A percentile compares a stretch with the other conserved stretches of the same genome.
Conservation (phyloP, 2,888 invertebrate genomes). For the Rotaria magnacalcarata region DNA sequence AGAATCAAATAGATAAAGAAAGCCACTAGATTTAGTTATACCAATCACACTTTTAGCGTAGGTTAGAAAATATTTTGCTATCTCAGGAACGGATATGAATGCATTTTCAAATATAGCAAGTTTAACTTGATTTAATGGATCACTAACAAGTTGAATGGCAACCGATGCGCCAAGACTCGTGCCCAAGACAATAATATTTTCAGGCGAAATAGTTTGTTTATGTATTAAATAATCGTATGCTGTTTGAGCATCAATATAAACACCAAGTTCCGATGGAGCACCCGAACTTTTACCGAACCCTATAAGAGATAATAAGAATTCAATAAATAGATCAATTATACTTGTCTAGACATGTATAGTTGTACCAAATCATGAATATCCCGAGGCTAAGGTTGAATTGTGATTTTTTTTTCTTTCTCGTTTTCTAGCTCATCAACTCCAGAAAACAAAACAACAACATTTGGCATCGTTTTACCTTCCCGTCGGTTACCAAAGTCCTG, state of each 20-base stretch:
- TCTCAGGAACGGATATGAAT: slow-evolving; percentile 86
- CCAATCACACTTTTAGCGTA: slow-evolving; percentile 18
- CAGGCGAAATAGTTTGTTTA: slow-evolving; percentile 75
- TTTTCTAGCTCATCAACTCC: too few relatives aligned
- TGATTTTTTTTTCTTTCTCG: too few relatives aligned
- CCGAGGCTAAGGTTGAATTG: too few relatives aligned
- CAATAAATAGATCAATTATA: too few relatives aligned
- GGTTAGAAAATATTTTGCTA: slow-evolving; percentile 74
- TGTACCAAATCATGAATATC: too few relatives aligned
- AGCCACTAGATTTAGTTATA: slow-evolving; percentile 20
- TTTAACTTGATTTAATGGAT: slow-evolving; percentile 24
- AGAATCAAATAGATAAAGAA: slow-evolving; percentile 23
- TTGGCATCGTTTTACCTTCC: too few relatives aligned
- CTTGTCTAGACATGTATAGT: too few relatives aligned
- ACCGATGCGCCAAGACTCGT: slow-evolving; percentile 85
- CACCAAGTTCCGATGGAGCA: slow-evolving; percentile 72
- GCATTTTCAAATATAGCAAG: slow-evolving; percentile 79
- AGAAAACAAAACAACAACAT: too few relatives aligned
- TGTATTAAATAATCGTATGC: slow-evolving; percentile 77
- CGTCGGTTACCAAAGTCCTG: too few relatives aligned
- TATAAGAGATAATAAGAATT: slow-evolving; percentile 62
- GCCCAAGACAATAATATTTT: slow-evolving; percentile 81
- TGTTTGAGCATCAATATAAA: slow-evolving; percentile 79
- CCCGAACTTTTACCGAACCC: slow-evolving; percentile 88
- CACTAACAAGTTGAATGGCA: slow-evolving; percentile 60